phyloP scores from a whole-genome alignment of 2,888 invertebrate species.

The Cantharis nigra region DNA sequence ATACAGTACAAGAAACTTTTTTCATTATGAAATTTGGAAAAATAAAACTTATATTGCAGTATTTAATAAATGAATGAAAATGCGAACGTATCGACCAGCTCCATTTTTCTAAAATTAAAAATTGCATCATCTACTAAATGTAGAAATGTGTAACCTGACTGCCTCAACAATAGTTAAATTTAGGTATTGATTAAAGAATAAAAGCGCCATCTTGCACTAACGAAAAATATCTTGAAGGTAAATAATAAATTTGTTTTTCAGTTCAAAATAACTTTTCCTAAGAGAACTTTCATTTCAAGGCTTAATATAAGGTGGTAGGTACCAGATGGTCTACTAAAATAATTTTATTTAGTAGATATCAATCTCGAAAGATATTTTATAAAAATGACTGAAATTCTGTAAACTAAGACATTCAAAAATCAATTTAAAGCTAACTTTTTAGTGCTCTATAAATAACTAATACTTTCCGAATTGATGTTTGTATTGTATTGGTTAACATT shows the following conservation, averaged over 20 bases:
- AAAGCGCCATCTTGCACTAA: slow-evolving; percentile 17
- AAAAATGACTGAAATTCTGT: not conserved
- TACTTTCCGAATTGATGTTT: not conserved
- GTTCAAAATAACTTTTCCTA: not conserved
- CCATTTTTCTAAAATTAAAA: not conserved
- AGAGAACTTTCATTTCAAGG: not conserved
- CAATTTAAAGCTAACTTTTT: not conserved
- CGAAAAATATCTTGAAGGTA: not conserved
- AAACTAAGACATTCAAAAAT: not conserved
- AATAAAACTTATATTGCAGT: not conserved
- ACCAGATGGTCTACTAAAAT: not conserved
- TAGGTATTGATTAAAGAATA: slow-evolving; percentile 20
- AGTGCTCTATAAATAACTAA: not conserved
- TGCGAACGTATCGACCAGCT: not conserved
- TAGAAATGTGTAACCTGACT: slow-evolving; percentile 5
- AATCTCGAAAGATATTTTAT: not conserved
- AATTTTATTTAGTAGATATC: not conserved
- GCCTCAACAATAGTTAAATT: slow-evolving; percentile 27
- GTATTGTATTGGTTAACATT: not conserved
- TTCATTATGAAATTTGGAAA: not conserved
- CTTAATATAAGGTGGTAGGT: not conserved
- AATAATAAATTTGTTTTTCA: not conserved
- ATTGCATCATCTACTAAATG: not conserved
- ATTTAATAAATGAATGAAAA: not conserved
- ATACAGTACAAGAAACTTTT: not conserved